phyloP scores from a whole-genome alignment of 2,113 vertebrate species.

The Arizona elegans region DNA sequence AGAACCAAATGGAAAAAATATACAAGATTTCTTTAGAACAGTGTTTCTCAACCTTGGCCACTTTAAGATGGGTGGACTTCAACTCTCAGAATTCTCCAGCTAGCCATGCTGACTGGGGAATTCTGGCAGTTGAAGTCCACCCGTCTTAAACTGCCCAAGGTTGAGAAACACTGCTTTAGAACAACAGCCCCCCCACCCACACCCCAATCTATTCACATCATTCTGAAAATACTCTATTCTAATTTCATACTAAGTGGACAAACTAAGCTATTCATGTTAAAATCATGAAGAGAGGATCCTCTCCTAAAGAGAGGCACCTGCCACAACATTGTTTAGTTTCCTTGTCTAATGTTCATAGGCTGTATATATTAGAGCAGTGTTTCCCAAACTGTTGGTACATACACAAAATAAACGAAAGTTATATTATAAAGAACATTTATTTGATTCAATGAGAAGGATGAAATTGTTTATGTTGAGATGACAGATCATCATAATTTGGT shows the following conservation, averaged over 20 bases:
- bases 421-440: too few relatives aligned
- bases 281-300: background rate
- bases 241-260: background rate
- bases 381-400: too few relatives aligned
- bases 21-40: background rate
- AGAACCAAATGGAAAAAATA: background rate
- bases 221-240: background rate
- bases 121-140: too few relatives aligned
- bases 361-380: background rate
- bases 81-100: too few relatives aligned
- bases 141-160: too few relatives aligned
- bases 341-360: background rate
- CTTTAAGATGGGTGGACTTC: too few relatives aligned
- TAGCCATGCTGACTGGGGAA: too few relatives aligned
- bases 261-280: background rate
- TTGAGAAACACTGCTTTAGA: background rate
- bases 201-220: background rate
- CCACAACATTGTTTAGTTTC: background rate
- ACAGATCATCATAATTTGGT: too few relatives aligned
- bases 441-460: too few relatives aligned
- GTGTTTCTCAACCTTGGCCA: too few relatives aligned
- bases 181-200: background rate
- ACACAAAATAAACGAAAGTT: too few relatives aligned
- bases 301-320: background rate
- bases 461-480: too few relatives aligned